Evolutionary conservation across 2,797 vertebrate species (phyloP).

Genomic region (Taeniopygia guttata): DNA sequence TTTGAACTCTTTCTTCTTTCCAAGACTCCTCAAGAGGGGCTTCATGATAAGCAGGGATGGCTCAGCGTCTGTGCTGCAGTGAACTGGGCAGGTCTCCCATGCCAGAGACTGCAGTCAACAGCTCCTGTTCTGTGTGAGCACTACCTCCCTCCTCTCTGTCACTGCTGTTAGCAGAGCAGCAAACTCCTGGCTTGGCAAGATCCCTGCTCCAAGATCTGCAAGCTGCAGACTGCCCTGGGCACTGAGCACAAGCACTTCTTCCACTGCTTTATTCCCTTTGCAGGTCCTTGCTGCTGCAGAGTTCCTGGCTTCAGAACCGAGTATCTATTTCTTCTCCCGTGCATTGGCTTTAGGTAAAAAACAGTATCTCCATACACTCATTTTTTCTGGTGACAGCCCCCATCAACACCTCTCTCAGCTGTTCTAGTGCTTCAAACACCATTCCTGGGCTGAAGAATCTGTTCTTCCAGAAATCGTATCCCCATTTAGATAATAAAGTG

Average conservation of each 20-base stretch:
- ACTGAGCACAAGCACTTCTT: background rate
- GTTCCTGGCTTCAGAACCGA: background rate
- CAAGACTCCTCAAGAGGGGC: background rate
- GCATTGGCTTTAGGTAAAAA: slow-evolving; percentile 25
- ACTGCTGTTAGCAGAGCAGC: background rate
- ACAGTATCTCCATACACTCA: background rate
- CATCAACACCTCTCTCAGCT: slow-evolving; percentile 43
- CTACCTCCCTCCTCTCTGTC: background rate
- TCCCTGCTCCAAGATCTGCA: background rate
- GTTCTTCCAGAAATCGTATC: slow-evolving; percentile 2
- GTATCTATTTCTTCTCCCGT: background rate
- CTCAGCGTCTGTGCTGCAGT: background rate
- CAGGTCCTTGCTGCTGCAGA: background rate
- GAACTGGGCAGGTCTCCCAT: background rate
- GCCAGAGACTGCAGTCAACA: background rate
- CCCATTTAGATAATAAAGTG: slow-evolving; percentile 29
- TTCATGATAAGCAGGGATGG: background rate
- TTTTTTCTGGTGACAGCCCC: slow-evolving; percentile 27
- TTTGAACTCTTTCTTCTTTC: background rate
- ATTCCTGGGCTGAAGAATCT: slow-evolving; percentile 15
- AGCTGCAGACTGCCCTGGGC: background rate
- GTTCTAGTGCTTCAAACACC: slow-evolving; percentile 30
- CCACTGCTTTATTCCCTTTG: background rate
- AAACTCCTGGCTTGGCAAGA: background rate
- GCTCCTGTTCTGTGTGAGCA: background rate